Base-by-base conservation (phyloP, 2,113 vertebrate genomes). In the Campylomormyrus tamandua region DNA sequence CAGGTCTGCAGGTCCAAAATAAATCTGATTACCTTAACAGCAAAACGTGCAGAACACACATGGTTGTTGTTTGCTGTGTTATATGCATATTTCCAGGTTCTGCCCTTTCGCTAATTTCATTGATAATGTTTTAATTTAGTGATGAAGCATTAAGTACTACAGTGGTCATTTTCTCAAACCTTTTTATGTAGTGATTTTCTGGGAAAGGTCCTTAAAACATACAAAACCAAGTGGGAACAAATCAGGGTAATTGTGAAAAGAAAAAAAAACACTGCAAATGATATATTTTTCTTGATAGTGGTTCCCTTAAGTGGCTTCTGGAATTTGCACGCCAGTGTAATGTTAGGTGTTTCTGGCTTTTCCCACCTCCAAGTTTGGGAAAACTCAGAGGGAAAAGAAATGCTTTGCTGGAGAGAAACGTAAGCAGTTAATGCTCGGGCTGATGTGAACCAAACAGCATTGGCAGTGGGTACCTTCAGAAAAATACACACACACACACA, bases 351-450 rank as follows among this genome's bases (percentile, higher is more conserved):
- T 80, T 39, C 74, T 42, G 74, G 5, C 74, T 9, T 80, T 39
- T 80, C 74, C 74, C 74, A 80, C 74, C 74, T 80, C 74, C 74
- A 80, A 42, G 74, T 80, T 42, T 80, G 74, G 74, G 74, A 80
- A 77, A 80, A 80, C 4, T 35, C 35, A 17, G 74, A 42, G 5
- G 35, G 74, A 80, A 80, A 80, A 80, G 74, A 42, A 80, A 80
- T 42, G 35, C 35, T 80, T 80, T 35, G 35, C 17, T 80, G 74
- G 74, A 80, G 74, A 80, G 15, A 42, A 42, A 80, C 5, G 5
- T 42, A 80, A 80, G 74, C 74, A 80, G 74, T 80, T 80, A 80
- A 42, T 42, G 74, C 74, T 80, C 15, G 31, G 74, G 35, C 74
- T 80, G 35, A 80, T 80, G 74, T 80, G 74, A 80, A 80, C 31